Evolutionary conservation across 2,888 invertebrate genomes (phyloP), one percentile per base, ranked within the genome.

Genomic region (Hydrotaea diabolus): DNA sequence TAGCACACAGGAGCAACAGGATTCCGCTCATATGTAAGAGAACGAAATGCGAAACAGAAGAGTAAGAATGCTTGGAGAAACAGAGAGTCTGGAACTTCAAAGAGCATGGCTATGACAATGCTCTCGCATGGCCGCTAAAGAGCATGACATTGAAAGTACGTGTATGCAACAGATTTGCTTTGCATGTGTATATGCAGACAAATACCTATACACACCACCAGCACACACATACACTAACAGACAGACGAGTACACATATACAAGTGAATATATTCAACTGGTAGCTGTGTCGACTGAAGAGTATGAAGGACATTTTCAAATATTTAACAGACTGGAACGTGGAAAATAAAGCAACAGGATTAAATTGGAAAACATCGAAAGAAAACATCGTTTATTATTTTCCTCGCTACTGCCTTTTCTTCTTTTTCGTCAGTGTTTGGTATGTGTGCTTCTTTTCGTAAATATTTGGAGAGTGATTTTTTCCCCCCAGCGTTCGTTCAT

Each of bases 281-380:
- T 85, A 85, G 85, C 82, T 76, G 79, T 23, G 71, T 19, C 26
- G 74, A 82, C 7, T 0, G 31, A 62, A 23, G 85, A 85, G 82
- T 77, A 77, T 82, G 85, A 85, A 85, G 85, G 85, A 85, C 82
- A 77, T 49, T 74, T 80, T 74, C 59, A 66, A 64, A 57, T 59
- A 59, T 23, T 59, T 59, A 59, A 26, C 59, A 59, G 59, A 85
- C 76, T 73, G 19, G 73, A 85, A 73, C 55, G 31, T 75, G 75
- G 46, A 77, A 76, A 77, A 21, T 72, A 84, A 85, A 85, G 85
- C 85, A 85, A 85, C 85, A 85, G 85, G 85, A 82, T 76, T 80
- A 71, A 80, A 77, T 23, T 85, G 77, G 79, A 85, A 85, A 85
- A 82, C 85, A 82, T 85, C 76, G 85, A 46, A 78, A 39, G 39